Base-by-base conservation (phyloP, 2,797 vertebrate genomes). In the Eutrigla gurnardus region DNA sequence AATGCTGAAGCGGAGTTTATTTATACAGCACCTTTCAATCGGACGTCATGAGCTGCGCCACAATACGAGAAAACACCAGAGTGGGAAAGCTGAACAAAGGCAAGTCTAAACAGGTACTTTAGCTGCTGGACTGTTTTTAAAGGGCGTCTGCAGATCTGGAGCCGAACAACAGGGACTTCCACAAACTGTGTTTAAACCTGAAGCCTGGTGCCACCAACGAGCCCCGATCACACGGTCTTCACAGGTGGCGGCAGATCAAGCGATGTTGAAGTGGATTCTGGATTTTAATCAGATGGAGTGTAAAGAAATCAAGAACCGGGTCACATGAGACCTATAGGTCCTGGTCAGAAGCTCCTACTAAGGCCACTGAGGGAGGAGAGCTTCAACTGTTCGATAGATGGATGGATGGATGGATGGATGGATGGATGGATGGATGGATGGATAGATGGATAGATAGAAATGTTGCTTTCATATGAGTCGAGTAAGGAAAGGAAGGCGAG, bases 41-140 rank as follows among this genome's bases (percentile, higher is more conserved):
- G 45, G 70, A 67, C 46, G 18, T 49, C 49, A 62, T 15, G 45
- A 17, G 55, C 40, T 54, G 65, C 3, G 11, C 76, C 78, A 10
- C 61, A 65, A 36, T 54, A 43, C 11, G 3, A 61, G 49, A 50
- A 74, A 80, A 66, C 33, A 14, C 35, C 6, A 7, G 46, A n/a
- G 47, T n/a, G 47, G 47, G 47, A 10, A 18, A 18, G 47, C 47
- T 18, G 18, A 49, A 49, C 47, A 49, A 49, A 18, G 37, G 58
- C 57, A 4, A 14, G 71, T 75, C 62, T 18, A 5, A 66, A 65
- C 79, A 61, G 62, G 14, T 47, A 0, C 53, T 33, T 39, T 5
- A 6, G 33, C 4, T 18, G 1, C 0, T 15, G 32, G 47, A 5
- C 47, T 49, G 46, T 49, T 17, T 25, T 50, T 18, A n/a, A 50